Evolutionary conservation across 1,140 invertebrate species (phyloP).

Genomic region (Drosophila ogumai): DNA sequence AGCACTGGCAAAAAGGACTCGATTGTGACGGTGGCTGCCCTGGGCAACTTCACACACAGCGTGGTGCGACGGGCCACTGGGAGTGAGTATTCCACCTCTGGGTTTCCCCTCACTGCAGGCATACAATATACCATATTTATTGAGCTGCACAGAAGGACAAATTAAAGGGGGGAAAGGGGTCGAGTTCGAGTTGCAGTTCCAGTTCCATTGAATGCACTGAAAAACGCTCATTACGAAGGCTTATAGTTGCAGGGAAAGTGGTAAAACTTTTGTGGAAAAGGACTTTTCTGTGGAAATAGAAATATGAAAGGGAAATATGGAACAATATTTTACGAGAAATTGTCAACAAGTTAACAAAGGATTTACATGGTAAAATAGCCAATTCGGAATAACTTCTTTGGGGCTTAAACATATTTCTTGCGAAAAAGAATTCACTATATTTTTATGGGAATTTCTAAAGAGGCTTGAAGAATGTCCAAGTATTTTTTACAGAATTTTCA

Average conservation of each 20-base stretch:
- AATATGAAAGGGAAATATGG: neutral
- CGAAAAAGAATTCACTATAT: neutral
- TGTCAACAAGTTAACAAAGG: neutral
- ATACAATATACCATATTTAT: neutral
- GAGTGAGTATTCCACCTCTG: constrained; percentile 65
- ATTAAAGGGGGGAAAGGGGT: constrained; percentile 1
- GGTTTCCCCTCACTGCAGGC: too few relatives aligned
- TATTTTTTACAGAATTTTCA: neutral
- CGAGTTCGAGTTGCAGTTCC: neutral
- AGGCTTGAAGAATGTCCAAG: neutral
- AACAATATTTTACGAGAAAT: neutral
- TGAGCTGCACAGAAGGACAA: constrained; percentile 3
- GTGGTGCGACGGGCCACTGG: constrained; percentile 82
- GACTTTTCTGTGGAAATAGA: neutral
- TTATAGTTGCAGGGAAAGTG: constrained; percentile 7
- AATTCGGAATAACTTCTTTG: neutral
- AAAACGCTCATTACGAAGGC: constrained; percentile 1
- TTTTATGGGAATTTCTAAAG: neutral
- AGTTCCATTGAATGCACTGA: constrained; percentile 5
- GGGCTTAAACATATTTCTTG: neutral
- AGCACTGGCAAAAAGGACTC: constrained; percentile 84
- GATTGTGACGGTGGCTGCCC: constrained; percentile 82
- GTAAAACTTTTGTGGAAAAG: neutral
- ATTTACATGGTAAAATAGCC: neutral
- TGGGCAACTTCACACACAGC: constrained; percentile 82